Evolutionary conservation across 2,888 invertebrate species (phyloP), one percentile per base, ranked within the genome.

Genomic region (Nemotelus nigrinus): DNA sequence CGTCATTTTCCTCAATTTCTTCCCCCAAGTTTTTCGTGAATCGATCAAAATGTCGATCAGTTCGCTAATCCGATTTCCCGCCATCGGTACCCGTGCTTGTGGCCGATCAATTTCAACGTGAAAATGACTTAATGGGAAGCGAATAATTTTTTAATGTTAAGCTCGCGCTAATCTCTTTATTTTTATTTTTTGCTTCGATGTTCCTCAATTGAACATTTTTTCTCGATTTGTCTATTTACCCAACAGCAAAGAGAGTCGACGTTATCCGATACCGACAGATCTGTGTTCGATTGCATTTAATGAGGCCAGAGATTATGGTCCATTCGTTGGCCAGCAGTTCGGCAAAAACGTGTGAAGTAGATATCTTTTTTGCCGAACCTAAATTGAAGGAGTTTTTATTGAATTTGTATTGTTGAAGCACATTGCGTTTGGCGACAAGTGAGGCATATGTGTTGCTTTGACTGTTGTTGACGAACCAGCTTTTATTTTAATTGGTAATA

Each of bases 71-170:
- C 74, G 48, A 60, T 25, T 25, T 25, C 25, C 25, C 25, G 25
- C 25, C 25, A 25, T 25, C 25, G 25, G 25, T 25, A 50, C 50
- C 47, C 43, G 70, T 43, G 55, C 70, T 3, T 43, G 10, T 39
- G 53, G 25, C 25, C 60, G 63, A 74, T 63, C 74, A 74, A 60
- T 74, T 74, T 60, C 74, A 63, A 48, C 63, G 48, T 48, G 60
- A 74, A 74, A 74, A 74, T 74, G 74, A 48, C 39, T 74, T 74
- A 74, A 74, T 65, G 65, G 65, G 47, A 65, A 65, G 47, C 47
- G 44, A 65, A 65, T 47, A 47, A 45, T 65, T 45, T 43, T 63
- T 65, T 47, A 3, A 70, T 55, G 5, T 6, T 67, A 67, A 67
- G 50, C 50, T 48, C 6, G 44, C 8, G 45, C 70, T 70, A 25